Conservation (phyloP, 2,113 vertebrate genomes). For the Ifrita kowaldi region DNA sequence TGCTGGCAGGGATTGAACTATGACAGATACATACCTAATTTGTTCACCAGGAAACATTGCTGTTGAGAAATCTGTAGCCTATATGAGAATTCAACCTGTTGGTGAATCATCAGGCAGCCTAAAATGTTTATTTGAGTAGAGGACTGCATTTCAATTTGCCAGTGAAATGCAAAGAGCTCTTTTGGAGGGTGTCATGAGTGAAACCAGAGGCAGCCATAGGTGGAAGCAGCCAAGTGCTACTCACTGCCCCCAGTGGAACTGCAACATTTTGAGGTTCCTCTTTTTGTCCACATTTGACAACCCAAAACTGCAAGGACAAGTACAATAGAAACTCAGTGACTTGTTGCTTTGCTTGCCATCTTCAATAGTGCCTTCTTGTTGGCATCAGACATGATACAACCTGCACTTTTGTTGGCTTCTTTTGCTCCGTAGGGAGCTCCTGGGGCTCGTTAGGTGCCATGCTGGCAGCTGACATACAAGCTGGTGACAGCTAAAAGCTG, state of each 20-base stretch:
- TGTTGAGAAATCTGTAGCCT: not conserved
- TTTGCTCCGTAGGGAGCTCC: not conserved
- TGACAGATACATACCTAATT: not conserved
- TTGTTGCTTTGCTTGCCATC: not conserved
- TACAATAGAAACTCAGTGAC: not conserved
- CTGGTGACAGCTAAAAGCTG: not conserved
- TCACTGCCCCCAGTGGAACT: accelerated
- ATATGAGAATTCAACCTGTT: not conserved
- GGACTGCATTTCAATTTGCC: not conserved
- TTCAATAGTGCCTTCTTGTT: not conserved
- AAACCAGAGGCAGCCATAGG: not conserved
- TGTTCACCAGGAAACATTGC: not conserved
- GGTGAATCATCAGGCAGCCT: not conserved
- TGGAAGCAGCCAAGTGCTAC: not conserved
- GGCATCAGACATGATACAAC: not conserved
- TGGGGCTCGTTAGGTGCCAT: accelerated
- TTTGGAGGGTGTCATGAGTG: not conserved
- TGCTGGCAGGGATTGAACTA: not conserved
- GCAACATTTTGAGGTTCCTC: not conserved
- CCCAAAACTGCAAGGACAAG: not conserved
- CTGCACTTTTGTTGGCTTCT: not conserved
- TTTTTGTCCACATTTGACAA: not conserved
- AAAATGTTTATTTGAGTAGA: not conserved
- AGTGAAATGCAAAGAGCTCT: not conserved
- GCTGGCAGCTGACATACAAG: not conserved